A percentile compares a stretch with the other conserved stretches of the same genome.
These are phyloP conservation scores for Diabrotica virgifera DNA, from an alignment of 1,140 invertebrate species.

Conservation along the genomic window DNA sequence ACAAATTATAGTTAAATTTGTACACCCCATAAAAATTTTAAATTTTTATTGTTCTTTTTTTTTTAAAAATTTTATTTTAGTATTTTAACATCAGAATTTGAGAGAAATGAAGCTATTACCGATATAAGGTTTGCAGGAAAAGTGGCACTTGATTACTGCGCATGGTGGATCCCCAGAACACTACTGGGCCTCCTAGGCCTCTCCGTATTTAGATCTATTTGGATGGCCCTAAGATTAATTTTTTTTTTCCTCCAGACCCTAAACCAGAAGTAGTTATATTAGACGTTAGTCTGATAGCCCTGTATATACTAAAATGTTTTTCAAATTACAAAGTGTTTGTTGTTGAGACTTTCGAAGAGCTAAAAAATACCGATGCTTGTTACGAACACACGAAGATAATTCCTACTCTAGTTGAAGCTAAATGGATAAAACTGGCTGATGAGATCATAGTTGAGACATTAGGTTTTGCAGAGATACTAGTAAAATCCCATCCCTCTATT, in stretches of 20 bases:
- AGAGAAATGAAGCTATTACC: conserved; percentile 29
- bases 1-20: too few species aligned
- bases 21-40: too few species aligned
- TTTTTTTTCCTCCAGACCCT: conserved; percentile 31
- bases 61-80: too few species aligned
- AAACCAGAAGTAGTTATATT: conserved; percentile 35
- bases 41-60: too few species aligned
- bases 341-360: conserved; percentile 30
- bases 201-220: conserved; percentile 26
- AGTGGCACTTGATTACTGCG: conserved; percentile 27
- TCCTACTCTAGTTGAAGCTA: conserved; percentile 34
- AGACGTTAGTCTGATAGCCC: conserved; percentile 34
- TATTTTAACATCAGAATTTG: conserved; percentile 33
- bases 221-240: conserved; percentile 36
- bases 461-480: conserved; percentile 36
- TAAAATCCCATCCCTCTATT: conserved; percentile 34
- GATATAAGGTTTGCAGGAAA: conserved; percentile 31
- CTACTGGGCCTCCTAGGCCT: conserved; percentile 30
- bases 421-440: conserved; percentile 35
- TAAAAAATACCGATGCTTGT: conserved; percentile 28
- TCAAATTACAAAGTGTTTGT: conserved; percentile 34
- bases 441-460: conserved; percentile 38
- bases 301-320: conserved; percentile 35
- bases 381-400: conserved; percentile 30
- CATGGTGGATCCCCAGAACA: conserved; percentile 37